Evolutionary conservation across 1,140 invertebrate species (phyloP).

Genomic region (Sarcophaga peregrina): DNA sequence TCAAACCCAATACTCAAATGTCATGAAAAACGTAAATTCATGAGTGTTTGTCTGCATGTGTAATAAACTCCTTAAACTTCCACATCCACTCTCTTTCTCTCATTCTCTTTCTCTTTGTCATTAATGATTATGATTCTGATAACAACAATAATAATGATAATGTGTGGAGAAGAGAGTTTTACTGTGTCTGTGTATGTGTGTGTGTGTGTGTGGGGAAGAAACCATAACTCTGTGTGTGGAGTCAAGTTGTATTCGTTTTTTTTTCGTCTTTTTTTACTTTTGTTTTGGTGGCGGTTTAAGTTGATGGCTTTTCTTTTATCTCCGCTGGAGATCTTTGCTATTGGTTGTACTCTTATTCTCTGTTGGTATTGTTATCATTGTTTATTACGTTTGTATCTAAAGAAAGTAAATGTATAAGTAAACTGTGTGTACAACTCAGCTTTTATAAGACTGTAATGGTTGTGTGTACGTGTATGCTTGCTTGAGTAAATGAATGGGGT

Average conservation of each 20-base stretch:
- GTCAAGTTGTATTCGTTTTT: neutral
- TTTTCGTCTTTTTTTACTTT: conserved; percentile 19
- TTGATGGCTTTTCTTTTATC: conserved; percentile 43
- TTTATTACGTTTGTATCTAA: neutral
- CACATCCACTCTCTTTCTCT: neutral
- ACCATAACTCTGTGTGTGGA: no score
- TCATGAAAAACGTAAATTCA: no score
- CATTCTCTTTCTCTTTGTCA: neutral
- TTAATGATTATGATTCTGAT: conserved; percentile 29
- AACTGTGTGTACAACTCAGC: no score
- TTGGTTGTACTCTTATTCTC: conserved; percentile 29
- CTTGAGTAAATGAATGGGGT: no score
- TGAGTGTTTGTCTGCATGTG: no score
- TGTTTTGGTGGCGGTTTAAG: conserved; percentile 38
- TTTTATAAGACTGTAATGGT: no score
- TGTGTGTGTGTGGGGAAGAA: neutral
- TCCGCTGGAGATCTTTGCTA: conserved; percentile 47
- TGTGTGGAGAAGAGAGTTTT: neutral
- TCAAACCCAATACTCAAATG: no score
- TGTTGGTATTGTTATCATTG: neutral
- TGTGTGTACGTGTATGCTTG: no score
- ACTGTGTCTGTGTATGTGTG: no score
- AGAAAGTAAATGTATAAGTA: neutral
- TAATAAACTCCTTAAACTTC: neutral
- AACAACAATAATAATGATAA: conserved; percentile 23